These are phyloP conservation scores for Bovichtus variegatus DNA, from an alignment of 2,797 vertebrate genomes.

Conservation along the genomic window DNA sequence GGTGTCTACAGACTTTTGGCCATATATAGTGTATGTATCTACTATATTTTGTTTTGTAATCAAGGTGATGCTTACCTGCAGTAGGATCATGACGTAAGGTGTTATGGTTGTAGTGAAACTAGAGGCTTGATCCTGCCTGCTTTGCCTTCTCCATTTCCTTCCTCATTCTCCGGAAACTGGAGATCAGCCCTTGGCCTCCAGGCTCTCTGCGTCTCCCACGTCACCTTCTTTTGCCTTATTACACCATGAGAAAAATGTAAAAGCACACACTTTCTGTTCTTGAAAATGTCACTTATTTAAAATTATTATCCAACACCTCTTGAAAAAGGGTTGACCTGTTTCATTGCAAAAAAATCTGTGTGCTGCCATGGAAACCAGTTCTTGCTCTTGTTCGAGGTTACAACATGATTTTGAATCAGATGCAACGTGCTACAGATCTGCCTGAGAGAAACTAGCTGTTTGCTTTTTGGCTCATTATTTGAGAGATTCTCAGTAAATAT, in stretches of 20 bases:
- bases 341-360: constrained; percentile 46
- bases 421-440: constrained; percentile 39
- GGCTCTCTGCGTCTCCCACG: not conserved
- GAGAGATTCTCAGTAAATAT: not conserved
- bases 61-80: not conserved
- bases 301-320: constrained; percentile 58
- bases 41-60: constrained; percentile 1
- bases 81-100: not conserved
- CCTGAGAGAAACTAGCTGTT: constrained; percentile 25
- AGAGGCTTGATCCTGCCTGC: not conserved
- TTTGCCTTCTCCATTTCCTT: constrained; percentile 34
- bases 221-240: constrained; percentile 22
- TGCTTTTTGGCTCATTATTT: not conserved
- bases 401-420: constrained; percentile 61
- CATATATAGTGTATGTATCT: not conserved
- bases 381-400: constrained; percentile 54
- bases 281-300: constrained; percentile 62
- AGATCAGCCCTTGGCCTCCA: constrained; percentile 42
- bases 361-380: constrained; percentile 78
- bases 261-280: constrained; percentile 41
- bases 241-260: constrained; percentile 22
- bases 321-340: constrained; percentile 58
- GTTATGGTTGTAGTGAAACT: constrained; percentile 3
- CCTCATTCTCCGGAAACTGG: constrained; percentile 27
- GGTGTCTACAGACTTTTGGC: not conserved